Base-by-base conservation (phyloP, 2,888 invertebrate genomes). In the Formica aserva region DNA sequence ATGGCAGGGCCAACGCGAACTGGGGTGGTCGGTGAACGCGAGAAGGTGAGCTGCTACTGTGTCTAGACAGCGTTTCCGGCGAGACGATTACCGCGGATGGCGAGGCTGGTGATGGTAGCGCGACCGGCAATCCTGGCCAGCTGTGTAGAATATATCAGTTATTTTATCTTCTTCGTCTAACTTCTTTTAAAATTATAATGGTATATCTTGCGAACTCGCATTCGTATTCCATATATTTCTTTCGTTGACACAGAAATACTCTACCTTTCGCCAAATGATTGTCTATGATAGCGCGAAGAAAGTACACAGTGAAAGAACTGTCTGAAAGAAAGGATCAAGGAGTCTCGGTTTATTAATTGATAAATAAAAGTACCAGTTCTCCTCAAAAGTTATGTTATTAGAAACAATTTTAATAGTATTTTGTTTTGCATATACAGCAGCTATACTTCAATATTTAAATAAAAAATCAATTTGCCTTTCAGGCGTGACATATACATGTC, bases 61-160 rank as follows among this genome's bases (percentile, higher is more conserved):
- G 95, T 94, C 96, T 96, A 92, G 97, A 96, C 87, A 97, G 96
- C 90, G 97, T 97, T 95, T 97, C 97, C 62, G 97, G 97, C 41
- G 97, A 97, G 88, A 97, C 97, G 91, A 97, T 96, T 81, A 97
- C 96, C 84, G 97, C 97, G 84, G 96, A 96, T 67, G 97, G 96
- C 32, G 97, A 97, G 41, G 97, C 97, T 57, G 97, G 97, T 84
- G 97, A 97, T 81, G 97, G 97, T 89, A 97, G 94, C n/a, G 97
- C 96, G 62, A 94, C 94, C 66, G 95, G 93, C 83, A 94, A 87
- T 90, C 94, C 95, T 87, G 94, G 95, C 95, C 95, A 95, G 90
- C 95, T 95, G 86, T 63, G 89, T 86, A 83, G 80, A 91, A 41
- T 78, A 65, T 81, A 77, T 88, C 81, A 84, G 78, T 90, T 78